A percentile compares a stretch with the other conserved stretches of the same genome.
Conservation (phyloP, 2,888 invertebrate species). For the Leucophora obtusa region DNA sequence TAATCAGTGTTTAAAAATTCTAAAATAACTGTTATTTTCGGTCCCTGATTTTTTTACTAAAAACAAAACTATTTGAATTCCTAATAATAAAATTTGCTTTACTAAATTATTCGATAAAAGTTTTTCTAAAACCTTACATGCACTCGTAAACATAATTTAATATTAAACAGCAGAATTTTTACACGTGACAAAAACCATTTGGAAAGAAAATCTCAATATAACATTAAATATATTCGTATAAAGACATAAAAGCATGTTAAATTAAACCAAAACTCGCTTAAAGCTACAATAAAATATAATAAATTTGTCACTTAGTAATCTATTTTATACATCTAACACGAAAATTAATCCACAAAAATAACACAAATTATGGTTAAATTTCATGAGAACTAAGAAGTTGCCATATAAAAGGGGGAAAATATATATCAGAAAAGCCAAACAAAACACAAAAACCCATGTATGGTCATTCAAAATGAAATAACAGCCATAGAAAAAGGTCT, state of each 20-base stretch:
- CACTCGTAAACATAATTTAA: background rate
- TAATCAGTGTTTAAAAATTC: too few species aligned
- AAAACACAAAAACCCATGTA: background rate
- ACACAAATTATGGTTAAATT: conserved; percentile 31
- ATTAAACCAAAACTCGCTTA: conserved; percentile 1
- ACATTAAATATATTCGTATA: too few species aligned
- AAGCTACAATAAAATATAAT: conserved; percentile 28
- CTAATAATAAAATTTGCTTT: too few species aligned
- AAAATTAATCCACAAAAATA: conserved; percentile 31
- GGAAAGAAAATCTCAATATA: background rate
- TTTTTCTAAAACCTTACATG: background rate
- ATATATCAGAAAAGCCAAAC: conserved; percentile 1
- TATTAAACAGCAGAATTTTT: background rate
- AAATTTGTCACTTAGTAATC: conserved; percentile 42
- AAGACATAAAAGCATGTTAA: conserved; percentile 1
- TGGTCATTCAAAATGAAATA: background rate
- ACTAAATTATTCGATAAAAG: background rate
- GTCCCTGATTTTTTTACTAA: too few species aligned
- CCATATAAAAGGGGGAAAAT: background rate
- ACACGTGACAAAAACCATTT: conserved; percentile 37
- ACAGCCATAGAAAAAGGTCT: conserved; percentile 6
- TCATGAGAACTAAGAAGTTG: conserved; percentile 20
- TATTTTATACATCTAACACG: conserved; percentile 40
- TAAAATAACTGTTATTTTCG: too few species aligned
- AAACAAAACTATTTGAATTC: too few species aligned